Conservation (phyloP, 2,888 invertebrate species). For the Cremastinae sp. region DNA sequence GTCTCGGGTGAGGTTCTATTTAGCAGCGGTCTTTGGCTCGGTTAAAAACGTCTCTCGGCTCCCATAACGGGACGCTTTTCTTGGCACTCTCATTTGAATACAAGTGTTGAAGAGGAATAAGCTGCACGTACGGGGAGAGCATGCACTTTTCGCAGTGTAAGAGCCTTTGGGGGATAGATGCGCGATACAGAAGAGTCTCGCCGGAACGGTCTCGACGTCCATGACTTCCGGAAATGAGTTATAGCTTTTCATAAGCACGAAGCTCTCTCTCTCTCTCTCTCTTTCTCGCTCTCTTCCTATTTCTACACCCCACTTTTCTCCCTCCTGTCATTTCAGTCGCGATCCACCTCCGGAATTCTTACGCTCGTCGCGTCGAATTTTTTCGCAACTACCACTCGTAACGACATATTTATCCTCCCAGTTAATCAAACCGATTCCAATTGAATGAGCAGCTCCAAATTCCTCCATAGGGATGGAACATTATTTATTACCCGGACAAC, state of each 20-base stretch:
- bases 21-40: conserved; percentile 62
- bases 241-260: conserved; percentile 68
- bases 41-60: conserved; percentile 66
- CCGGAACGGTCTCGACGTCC: conserved; percentile 22
- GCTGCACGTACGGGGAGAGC: conserved; percentile 29
- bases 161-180: conserved; percentile 19
- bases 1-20: conserved; percentile 69
- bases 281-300: too few relatives aligned
- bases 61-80: conserved; percentile 63
- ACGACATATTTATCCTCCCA: conserved; percentile 45
- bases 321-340: conserved; percentile 29
- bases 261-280: conserved; percentile 38
- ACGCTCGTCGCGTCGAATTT: conserved; percentile 53
- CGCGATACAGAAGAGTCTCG: conserved; percentile 5
- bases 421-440: conserved; percentile 38
- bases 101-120: conserved; percentile 59
- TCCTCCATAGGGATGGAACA: too few relatives aligned
- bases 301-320: too few relatives aligned
- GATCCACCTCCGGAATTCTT: conserved; percentile 55
- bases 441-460: not conserved
- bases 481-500: not conserved
- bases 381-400: conserved; percentile 27
- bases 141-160: conserved; percentile 28
- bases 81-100: conserved; percentile 73
- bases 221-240: conserved; percentile 69